Evolutionary conservation across 1,140 invertebrate genomes (phyloP).

Genomic region (Zaprionus africanus): DNA sequence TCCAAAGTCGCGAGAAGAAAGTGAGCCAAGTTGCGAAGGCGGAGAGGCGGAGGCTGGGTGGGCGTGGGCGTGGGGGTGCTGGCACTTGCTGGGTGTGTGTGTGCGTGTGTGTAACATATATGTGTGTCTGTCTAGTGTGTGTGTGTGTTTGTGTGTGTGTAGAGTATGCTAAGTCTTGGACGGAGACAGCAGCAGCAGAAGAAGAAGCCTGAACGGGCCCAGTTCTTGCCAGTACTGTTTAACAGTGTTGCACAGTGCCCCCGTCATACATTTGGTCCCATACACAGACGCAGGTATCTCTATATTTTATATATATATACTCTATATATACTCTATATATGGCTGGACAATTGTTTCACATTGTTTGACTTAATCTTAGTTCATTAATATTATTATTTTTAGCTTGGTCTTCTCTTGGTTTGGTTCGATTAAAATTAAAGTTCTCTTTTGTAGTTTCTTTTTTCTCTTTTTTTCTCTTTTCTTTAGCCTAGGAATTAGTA

Average conservation of each 20-base stretch:
- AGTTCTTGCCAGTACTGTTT: too few species aligned
- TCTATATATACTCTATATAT: background rate
- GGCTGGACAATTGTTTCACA: conserved; percentile 1
- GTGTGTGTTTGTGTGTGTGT: background rate
- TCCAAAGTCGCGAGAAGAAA: conserved; percentile 9
- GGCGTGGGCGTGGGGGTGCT: background rate
- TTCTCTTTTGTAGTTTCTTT: conserved; percentile 21
- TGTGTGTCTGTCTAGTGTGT: background rate
- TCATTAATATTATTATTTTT: background rate
- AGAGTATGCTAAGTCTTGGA: background rate
- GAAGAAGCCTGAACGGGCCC: too few species aligned
- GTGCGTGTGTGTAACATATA: background rate
- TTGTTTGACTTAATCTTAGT: conserved; percentile 6
- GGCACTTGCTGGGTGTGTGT: background rate
- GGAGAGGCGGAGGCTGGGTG: conserved; percentile 3
- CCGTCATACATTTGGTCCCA: background rate
- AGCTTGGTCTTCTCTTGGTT: conserved; percentile 1
- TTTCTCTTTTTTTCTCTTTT: conserved; percentile 22
- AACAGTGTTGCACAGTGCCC: background rate
- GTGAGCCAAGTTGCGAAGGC: conserved; percentile 3
- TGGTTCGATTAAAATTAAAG: conserved; percentile 30
- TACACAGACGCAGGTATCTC: background rate
- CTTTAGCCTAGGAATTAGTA: conserved; percentile 73
- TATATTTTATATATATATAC: background rate
- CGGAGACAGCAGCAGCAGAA: conserved; percentile 1